Evolutionary conservation across 1,140 invertebrate genomes (phyloP).

Genomic region (Arctopsyche grandis): DNA sequence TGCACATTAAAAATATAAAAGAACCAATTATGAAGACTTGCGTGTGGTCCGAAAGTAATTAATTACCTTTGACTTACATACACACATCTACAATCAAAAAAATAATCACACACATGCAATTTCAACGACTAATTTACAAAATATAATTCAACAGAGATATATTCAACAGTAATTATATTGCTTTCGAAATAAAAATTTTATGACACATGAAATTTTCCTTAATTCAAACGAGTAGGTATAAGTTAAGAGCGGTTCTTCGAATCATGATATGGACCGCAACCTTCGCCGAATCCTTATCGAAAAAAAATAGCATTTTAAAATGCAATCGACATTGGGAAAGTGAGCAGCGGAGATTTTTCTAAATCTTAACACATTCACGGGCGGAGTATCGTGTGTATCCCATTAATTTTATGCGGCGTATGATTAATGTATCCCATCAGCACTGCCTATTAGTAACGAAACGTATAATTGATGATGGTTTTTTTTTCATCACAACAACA

Average conservation of each 20-base stretch:
- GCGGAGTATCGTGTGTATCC: not conserved
- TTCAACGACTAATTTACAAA: not conserved
- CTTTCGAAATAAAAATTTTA: too few species aligned
- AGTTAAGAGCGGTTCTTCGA: too few species aligned
- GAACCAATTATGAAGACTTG: not conserved
- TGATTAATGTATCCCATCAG: constrained; percentile 19
- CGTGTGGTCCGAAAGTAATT: not conserved
- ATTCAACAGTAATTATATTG: too few species aligned
- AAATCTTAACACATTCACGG: not conserved
- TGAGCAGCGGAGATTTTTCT: not conserved
- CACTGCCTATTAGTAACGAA: constrained; percentile 4
- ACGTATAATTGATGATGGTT: not conserved
- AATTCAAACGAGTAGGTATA: too few species aligned
- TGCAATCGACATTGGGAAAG: too few species aligned
- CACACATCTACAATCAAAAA: not conserved
- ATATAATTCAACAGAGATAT: too few species aligned
- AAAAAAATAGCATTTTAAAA: too few species aligned
- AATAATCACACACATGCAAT: not conserved
- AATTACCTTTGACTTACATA: not conserved
- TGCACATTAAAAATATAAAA: not conserved
- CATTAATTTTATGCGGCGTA: not conserved
- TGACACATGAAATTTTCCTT: too few species aligned
- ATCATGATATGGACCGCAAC: too few species aligned
- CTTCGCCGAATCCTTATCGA: too few species aligned
- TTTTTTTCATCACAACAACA: not conserved